These are phyloP conservation scores for Papilio aristodemus DNA, from an alignment of 1,140 invertebrate genomes.

Conservation along the genomic window DNA sequence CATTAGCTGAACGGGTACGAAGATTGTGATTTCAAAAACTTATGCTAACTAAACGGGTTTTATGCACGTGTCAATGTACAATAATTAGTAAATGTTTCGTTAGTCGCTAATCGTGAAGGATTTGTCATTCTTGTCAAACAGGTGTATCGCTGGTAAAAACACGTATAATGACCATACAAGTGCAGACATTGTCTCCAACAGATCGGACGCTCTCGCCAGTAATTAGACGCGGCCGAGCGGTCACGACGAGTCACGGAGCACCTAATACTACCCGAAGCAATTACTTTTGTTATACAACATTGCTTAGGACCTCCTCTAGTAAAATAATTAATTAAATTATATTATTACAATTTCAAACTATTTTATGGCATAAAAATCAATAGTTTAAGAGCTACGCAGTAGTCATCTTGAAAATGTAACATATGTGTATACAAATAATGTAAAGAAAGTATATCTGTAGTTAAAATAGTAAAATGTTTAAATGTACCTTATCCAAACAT, in stretches of 20 bases:
- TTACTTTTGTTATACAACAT: constrained; percentile 3
- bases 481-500: constrained; percentile 39
- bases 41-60: too few species aligned
- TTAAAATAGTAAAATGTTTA: constrained; percentile 18
- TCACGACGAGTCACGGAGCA: constrained; percentile 38
- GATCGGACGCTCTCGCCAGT: constrained; percentile 54
- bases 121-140: constrained; percentile 60
- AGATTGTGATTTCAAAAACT: constrained; percentile 29
- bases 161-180: constrained; percentile 61
- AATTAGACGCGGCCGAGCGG: constrained; percentile 61
- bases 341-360: too few species aligned
- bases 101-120: constrained; percentile 49
- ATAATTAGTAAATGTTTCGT: constrained; percentile 53
- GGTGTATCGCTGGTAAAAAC: constrained; percentile 64
- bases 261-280: constrained; percentile 1
- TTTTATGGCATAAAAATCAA: too few species aligned
- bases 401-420: too few species aligned
- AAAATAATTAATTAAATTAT: constrained; percentile 7
- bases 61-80: constrained; percentile 47
- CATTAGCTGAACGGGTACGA: neutral
- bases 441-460: neutral
- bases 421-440: too few species aligned
- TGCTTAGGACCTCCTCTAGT: neutral
- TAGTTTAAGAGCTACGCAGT: too few species aligned
- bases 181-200: constrained; percentile 57